Evolutionary conservation across 2,113 vertebrate species (phyloP).

Genomic region (Dipodomys stephensi): DNA sequence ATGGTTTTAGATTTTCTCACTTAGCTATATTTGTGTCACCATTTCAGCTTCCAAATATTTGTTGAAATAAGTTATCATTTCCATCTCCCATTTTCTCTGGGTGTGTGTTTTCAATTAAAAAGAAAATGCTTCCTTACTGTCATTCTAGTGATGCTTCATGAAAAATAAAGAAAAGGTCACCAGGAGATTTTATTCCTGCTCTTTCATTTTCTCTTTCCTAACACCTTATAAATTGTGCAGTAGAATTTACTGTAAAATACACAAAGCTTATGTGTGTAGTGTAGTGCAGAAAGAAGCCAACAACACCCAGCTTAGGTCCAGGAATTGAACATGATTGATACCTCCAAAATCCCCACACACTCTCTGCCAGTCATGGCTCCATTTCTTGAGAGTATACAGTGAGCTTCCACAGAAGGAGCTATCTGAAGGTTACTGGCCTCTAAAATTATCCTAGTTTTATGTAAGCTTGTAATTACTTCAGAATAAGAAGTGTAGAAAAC

Average conservation of each 20-base stretch:
- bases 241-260: background rate
- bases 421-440: background rate
- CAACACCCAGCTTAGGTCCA: background rate
- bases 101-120: too few relatives aligned
- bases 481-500: background rate
- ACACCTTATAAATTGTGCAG: background rate
- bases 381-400: too few relatives aligned
- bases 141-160: background rate
- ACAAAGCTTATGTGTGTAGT: background rate
- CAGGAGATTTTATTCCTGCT: background rate
- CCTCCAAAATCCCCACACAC: too few relatives aligned
- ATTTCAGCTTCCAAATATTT: background rate
- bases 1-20: background rate
- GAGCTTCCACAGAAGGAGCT: background rate
- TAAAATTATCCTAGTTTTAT: background rate
- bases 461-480: background rate
- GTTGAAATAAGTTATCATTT: background rate
- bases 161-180: background rate
- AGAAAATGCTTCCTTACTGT: background rate
- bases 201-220: background rate
- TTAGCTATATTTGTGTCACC: background rate
- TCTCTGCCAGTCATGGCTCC: too few relatives aligned
- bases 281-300: background rate
- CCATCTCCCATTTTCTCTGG: background rate
- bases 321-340: too few relatives aligned